Conservation (phyloP, 2,113 vertebrate genomes). For the Mixornis gularis region DNA sequence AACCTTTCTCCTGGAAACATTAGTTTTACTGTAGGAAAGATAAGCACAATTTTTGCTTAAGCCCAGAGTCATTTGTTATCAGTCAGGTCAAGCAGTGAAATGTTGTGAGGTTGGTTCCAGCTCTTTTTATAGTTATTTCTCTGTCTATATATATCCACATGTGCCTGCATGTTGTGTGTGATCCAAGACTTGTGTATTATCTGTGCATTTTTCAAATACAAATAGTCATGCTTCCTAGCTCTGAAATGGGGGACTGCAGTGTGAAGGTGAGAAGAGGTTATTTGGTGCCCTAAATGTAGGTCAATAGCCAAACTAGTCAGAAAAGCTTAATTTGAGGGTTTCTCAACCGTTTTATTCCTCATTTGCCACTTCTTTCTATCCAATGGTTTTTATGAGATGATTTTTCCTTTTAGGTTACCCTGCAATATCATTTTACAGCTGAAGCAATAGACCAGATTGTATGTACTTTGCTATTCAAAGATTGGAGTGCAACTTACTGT, state of each 20-base stretch:
- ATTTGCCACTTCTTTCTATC: background rate
- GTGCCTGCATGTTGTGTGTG: background rate
- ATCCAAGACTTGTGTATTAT: background rate
- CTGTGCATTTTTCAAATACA: background rate
- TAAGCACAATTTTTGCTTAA: background rate
- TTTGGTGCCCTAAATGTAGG: background rate
- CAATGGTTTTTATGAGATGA: background rate
- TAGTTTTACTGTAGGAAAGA: background rate
- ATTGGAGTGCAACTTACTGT: background rate
- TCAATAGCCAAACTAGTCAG: background rate
- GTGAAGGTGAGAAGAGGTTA: background rate
- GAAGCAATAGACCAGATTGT: conserved; percentile 15
- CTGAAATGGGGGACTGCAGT: background rate
- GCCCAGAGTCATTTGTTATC: background rate
- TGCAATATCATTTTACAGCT: background rate
- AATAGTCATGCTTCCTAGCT: background rate
- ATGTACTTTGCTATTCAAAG: background rate
- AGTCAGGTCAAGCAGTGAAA: background rate
- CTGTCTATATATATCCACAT: background rate
- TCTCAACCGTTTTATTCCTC: background rate
- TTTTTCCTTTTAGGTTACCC: background rate
- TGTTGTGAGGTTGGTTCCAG: background rate
- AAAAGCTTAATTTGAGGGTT: background rate
- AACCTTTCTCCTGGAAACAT: background rate
- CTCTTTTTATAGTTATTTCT: background rate